These are phyloP conservation scores for Papilio xuthus DNA, from an alignment of 1,140 invertebrate genomes.

Conservation along the genomic window DNA sequence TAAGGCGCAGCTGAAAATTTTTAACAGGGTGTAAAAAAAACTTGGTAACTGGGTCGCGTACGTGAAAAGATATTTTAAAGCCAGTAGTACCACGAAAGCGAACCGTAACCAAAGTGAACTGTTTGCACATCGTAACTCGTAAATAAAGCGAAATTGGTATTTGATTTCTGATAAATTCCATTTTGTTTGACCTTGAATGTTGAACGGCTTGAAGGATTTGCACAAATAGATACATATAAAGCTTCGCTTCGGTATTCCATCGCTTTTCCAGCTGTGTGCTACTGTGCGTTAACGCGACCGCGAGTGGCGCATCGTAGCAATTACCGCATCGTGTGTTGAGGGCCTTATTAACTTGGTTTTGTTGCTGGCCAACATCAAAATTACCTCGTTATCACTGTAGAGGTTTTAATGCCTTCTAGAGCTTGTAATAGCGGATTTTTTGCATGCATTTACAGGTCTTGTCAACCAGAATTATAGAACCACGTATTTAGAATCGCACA, in stretches of 20 bases:
- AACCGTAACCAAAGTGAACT: not conserved
- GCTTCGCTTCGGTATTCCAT: too few species aligned
- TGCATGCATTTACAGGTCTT: not conserved
- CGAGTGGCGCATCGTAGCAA: conserved; percentile 16
- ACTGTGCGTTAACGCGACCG: not conserved
- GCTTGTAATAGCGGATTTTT: not conserved
- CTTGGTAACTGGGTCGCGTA: conserved; percentile 42
- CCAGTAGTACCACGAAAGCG: conserved; percentile 30
- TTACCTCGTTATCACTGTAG: conserved; percentile 18
- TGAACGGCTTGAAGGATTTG: too few species aligned
- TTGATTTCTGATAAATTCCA: not conserved
- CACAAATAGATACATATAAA: too few species aligned
- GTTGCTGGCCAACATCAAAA: conserved; percentile 8
- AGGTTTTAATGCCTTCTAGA: not conserved
- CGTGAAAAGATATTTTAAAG: conserved; percentile 49
- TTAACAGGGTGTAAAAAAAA: conserved; percentile 38
- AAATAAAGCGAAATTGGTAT: not conserved
- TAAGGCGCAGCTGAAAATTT: conserved; percentile 21
- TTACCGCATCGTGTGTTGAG: conserved; percentile 9
- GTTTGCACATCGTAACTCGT: not conserved
- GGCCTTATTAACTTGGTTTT: conserved; percentile 22
- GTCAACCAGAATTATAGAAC: not conserved
- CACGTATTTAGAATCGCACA: too few species aligned
- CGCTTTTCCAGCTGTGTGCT: not conserved
- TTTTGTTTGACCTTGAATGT: too few species aligned